Conservation (phyloP, 2,113 vertebrate species). For the Onychostruthus taczanowskii region DNA sequence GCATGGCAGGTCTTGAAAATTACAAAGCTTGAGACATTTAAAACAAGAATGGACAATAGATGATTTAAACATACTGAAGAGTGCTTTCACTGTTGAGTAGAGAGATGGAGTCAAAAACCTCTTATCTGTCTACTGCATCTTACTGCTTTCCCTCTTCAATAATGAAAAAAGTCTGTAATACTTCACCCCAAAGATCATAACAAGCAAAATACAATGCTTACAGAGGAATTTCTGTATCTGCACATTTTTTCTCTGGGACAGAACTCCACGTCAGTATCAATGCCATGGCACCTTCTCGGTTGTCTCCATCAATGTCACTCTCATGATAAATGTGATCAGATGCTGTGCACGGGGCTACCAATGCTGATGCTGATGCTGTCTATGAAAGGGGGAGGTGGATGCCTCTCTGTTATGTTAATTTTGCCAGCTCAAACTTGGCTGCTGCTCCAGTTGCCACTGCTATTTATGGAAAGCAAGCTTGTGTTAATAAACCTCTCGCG, state of each 20-base stretch:
- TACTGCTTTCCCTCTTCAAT: not conserved
- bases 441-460: not conserved
- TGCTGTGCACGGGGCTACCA: not conserved
- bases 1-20: not conserved
- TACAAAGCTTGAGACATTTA: not conserved
- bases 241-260: not conserved
- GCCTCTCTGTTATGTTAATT: constrained; percentile 9
- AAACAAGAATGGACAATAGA: not conserved
- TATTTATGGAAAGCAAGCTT: constrained; percentile 43
- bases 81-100: not conserved
- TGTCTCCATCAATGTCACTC: not conserved
- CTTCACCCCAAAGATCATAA: not conserved
- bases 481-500: not conserved
- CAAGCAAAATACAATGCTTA: not conserved
- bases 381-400: not conserved
- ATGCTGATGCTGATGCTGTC: not conserved
- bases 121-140: not conserved
- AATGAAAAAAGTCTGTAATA: not conserved
- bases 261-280: not conserved
- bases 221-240: not conserved
- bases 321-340: not conserved
- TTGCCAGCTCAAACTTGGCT: not conserved
- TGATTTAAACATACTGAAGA: not conserved
- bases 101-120: not conserved
- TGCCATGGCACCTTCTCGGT: not conserved